phyloP scores from a whole-genome alignment of 2,888 invertebrate genomes.

The Cyclophora albipunctata region DNA sequence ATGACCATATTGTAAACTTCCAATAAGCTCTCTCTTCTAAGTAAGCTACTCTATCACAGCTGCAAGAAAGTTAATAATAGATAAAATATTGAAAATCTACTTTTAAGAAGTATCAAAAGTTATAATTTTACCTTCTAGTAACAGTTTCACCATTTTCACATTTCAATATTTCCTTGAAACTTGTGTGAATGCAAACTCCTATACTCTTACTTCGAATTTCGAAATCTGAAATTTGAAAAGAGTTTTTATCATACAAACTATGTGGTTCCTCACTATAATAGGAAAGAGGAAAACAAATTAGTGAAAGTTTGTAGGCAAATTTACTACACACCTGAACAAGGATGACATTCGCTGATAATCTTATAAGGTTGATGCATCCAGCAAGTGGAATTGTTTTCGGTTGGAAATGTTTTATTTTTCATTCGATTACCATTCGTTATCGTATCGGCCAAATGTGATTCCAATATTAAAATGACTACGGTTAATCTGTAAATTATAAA shows the following conservation, averaged over 20 bases:
- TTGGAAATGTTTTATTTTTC: slow-evolving; percentile 78
- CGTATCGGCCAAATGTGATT: slow-evolving; percentile 79
- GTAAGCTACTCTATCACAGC: slow-evolving; percentile 90
- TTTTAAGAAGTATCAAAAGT: no score
- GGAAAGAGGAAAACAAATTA: not conserved
- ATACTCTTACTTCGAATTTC: slow-evolving; percentile 88
- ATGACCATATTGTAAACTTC: slow-evolving; percentile 85
- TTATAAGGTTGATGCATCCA: slow-evolving; percentile 82
- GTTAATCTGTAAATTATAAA: slow-evolving; percentile 79
- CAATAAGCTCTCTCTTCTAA: slow-evolving; percentile 89
- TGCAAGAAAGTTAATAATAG: slow-evolving; percentile 47
- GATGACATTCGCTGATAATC: slow-evolving; percentile 85
- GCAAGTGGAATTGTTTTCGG: slow-evolving; percentile 87
- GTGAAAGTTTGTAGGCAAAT: not conserved
- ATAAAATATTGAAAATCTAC: no score
- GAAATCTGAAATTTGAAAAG: slow-evolving; percentile 68
- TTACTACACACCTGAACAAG: slow-evolving; percentile 80
- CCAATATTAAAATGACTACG: slow-evolving; percentile 85
- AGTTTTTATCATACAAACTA: no score
- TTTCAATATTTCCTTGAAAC: slow-evolving; percentile 87
- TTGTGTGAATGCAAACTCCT: slow-evolving; percentile 87
- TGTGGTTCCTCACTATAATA: not conserved
- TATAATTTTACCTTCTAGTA: slow-evolving; percentile 76
- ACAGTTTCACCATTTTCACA: slow-evolving; percentile 88
- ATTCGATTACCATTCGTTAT: slow-evolving; percentile 75